Base-by-base conservation (phyloP, 2,113 vertebrate species). In the Brachionichthys hirsutus region DNA sequence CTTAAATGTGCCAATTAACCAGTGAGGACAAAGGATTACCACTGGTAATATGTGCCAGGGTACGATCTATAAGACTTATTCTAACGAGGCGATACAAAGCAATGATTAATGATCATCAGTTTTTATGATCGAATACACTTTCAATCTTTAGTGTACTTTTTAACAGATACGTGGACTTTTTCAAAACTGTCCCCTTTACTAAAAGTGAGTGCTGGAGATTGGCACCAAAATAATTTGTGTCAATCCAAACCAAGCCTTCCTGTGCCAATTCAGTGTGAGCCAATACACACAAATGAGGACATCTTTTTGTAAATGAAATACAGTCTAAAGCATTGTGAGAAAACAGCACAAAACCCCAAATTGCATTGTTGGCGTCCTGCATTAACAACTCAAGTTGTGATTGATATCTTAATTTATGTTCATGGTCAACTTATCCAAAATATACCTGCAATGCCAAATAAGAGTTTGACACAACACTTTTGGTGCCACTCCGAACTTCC, bases 1-100 rank as follows among this genome's bases (percentile, higher is more conserved):
- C 92, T 93, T 94, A 93, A 75, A 75, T 49, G 52, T 79, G 70
- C 80, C 50, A 78, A 82, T 82, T 70, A 73, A 61, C 61, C 76
- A 67, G 65, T 81, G 78, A 65, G 72, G 75, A 65, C 35, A 62
- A 78, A 61, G 30, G 24, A 51, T 72, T 63, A 67, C 51, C 80
- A 66, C 60, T 50, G 75, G 67, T 62, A 76, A 81, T 69, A 57
- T 63, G 68, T 70, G 70, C 75, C 51, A 80, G 63, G 55, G 41
- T 55, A 51, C 58, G 58, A 12, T 67, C 50, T 74, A 76, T 62
- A 83, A 84, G 84, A 80, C 47, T 44, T 60, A 45, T 70, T 71
- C 65, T 57, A 44, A 48, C 54, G 56, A 73, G 49, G 56, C 8
- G 13, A 62, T 67, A 80, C 62, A 82, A 74, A 73, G 44, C 62